Base-by-base conservation (phyloP, 2,888 invertebrate genomes). In the Trimorus sp. region DNA sequence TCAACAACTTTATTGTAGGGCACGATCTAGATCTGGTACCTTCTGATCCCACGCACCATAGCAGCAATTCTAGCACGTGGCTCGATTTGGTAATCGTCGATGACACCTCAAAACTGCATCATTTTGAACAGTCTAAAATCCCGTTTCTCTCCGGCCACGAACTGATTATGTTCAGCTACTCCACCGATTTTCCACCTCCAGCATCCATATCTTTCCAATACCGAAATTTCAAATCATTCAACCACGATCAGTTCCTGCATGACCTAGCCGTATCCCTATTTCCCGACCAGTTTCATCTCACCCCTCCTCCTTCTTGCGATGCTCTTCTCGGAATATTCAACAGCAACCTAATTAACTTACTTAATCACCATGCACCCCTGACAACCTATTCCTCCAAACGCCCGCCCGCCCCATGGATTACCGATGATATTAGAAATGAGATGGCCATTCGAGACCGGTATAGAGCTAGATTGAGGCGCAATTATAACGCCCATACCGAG, bases 41-140 rank as follows among this genome's bases (percentile, higher is more conserved):
- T n/a, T n/a, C n/a, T n/a, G n/a, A n/a, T n/a, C n/a, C n/a, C n/a
- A n/a, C n/a, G n/a, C n/a, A n/a, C n/a, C n/a, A n/a, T n/a, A n/a
- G n/a, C n/a, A n/a, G 16, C 4, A 62, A 40, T 12, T 62, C 45
- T 0, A 16, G 26, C 36, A 62, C 62, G 8, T 62, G 45, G 48
- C 48, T 62, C 4, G 45, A 48, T 11, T 36, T 58, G 8, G 11
- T 58, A 1, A 58, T 58, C n/a, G 15, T 40, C 6, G 58, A 58
- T 40, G 40, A 58, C 40, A 8, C 11, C 4, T 15, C 8, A 0
- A 62, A 62, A n/a, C 9, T 62, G 1, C n/a, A n/a, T n/a, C n/a
- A n/a, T n/a, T n/a, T n/a, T n/a, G n/a, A n/a, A n/a, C n/a, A n/a
- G n/a, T n/a, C n/a, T n/a, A n/a, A n/a, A n/a, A n/a, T n/a, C n/a